These are phyloP conservation scores for Channallabes apus DNA, from an alignment of 2,797 vertebrate species.

Conservation along the genomic window DNA sequence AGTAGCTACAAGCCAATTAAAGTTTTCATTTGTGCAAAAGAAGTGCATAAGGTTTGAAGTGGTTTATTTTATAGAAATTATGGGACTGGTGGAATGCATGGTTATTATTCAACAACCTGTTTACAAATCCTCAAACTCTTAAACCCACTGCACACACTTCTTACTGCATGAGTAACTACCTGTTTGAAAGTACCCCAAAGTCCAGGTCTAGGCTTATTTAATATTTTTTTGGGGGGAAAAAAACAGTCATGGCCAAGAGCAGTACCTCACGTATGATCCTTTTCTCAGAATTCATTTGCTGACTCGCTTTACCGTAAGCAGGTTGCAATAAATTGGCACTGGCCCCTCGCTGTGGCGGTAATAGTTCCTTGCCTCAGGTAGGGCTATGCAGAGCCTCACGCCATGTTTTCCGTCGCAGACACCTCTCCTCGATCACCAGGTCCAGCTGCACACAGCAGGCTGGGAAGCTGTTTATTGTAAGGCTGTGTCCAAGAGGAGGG, in stretches of 20 bases:
- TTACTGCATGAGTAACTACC: background rate
- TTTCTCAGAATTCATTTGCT: constrained; percentile 29
- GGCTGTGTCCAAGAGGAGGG: constrained; percentile 49
- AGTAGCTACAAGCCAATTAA: constrained; percentile 1
- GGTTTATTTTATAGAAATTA: background rate
- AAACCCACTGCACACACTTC: background rate
- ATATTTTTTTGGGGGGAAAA: constrained; percentile 1
- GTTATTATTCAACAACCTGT: background rate
- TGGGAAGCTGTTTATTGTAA: constrained; percentile 52
- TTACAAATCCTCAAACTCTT: background rate
- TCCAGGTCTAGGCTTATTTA: constrained; percentile 2
- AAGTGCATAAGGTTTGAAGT: background rate
- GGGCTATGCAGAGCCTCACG: constrained; percentile 11
- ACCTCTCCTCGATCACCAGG: constrained; percentile 25
- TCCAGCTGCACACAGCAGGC: constrained; percentile 55
- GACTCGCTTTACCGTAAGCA: constrained; percentile 33
- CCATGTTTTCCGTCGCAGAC: constrained; percentile 38
- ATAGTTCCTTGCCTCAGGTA: constrained; percentile 33
- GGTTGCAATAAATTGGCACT: constrained; percentile 23
- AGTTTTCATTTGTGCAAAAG: background rate
- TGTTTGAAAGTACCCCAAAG: constrained; percentile 16
- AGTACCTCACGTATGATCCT: constrained; percentile 13
- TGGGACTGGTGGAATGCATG: background rate
- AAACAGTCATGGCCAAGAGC: constrained; percentile 2
- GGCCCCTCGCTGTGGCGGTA: constrained; percentile 23